A percentile compares a stretch with the other conserved stretches of the same genome.
Evolutionary conservation across 2,797 vertebrate genomes (phyloP).

Genomic region (Coregonus suidteri): DNA sequence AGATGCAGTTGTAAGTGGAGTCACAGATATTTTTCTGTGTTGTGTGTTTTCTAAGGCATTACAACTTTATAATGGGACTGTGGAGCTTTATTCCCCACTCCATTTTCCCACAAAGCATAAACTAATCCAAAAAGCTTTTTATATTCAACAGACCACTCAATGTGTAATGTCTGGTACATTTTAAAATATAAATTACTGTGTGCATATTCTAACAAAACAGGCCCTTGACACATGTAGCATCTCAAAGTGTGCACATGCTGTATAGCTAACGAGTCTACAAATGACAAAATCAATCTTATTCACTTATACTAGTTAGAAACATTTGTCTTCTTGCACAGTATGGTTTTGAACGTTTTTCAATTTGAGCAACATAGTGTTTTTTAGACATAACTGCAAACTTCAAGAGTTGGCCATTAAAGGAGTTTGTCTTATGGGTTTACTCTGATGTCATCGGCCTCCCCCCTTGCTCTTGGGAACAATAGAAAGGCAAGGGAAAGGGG

Average conservation of each 20-base stretch:
- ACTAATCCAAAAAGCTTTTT: background rate
- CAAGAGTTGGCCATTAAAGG: too few species aligned
- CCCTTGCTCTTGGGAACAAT: too few species aligned
- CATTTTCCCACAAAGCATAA: background rate
- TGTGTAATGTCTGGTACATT: background rate
- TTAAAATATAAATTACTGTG: constrained; percentile 41
- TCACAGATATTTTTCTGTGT: background rate
- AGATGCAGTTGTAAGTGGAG: background rate
- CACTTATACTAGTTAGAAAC: background rate
- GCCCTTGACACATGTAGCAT: constrained; percentile 1
- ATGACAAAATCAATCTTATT: background rate
- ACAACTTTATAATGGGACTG: background rate
- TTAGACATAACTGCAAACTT: too few species aligned
- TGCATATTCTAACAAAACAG: constrained; percentile 36
- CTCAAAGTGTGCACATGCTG: background rate
- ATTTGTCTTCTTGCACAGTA: background rate
- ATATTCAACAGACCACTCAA: constrained; percentile 21
- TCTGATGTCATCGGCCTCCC: too few species aligned
- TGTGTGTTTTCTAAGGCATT: background rate
- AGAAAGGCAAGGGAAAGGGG: too few species aligned
- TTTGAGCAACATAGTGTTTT: too few species aligned
- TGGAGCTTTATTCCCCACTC: background rate
- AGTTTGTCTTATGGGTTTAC: too few species aligned
- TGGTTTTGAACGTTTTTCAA: background rate
- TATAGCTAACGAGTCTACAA: constrained; percentile 1